These are phyloP conservation scores for Ylistrum balloti DNA, from an alignment of 1,140 invertebrate species.

Conservation along the genomic window DNA sequence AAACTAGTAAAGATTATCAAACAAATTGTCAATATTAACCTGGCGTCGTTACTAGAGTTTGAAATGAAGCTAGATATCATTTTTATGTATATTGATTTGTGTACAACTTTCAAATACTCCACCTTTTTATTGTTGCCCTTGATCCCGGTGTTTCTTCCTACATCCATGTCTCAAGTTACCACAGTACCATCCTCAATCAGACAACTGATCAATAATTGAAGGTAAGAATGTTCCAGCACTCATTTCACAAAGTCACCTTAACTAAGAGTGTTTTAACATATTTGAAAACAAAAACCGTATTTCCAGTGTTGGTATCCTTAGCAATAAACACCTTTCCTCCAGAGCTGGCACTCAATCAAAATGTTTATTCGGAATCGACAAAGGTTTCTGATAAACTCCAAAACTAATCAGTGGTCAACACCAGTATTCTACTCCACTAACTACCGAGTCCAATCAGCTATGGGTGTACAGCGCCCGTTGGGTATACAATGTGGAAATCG, in stretches of 20 bases:
- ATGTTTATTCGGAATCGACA: not conserved
- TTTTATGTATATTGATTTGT: no score
- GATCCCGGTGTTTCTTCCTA: not conserved
- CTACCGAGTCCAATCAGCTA: not conserved
- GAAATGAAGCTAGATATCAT: no score
- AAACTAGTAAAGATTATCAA: no score
- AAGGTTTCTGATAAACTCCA: not conserved
- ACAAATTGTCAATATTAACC: no score
- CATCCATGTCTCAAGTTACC: not conserved
- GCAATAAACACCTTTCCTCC: not conserved
- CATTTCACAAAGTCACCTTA: not conserved
- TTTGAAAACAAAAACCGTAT: not conserved
- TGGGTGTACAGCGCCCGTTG: not conserved
- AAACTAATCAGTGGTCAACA: not conserved
- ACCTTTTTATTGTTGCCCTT: slow-evolving; percentile 1
- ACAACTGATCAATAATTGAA: not conserved
- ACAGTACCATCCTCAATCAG: no score
- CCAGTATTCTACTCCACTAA: not conserved
- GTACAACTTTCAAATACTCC: not conserved
- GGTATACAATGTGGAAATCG: not conserved
- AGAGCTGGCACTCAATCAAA: not conserved
- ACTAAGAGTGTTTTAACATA: not conserved
- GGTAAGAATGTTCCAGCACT: not conserved
- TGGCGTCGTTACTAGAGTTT: no score
- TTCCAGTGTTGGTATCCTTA: not conserved